These are phyloP conservation scores for Toxotes jaculatrix DNA, from an alignment of 2,113 vertebrate genomes.

Conservation along the genomic window DNA sequence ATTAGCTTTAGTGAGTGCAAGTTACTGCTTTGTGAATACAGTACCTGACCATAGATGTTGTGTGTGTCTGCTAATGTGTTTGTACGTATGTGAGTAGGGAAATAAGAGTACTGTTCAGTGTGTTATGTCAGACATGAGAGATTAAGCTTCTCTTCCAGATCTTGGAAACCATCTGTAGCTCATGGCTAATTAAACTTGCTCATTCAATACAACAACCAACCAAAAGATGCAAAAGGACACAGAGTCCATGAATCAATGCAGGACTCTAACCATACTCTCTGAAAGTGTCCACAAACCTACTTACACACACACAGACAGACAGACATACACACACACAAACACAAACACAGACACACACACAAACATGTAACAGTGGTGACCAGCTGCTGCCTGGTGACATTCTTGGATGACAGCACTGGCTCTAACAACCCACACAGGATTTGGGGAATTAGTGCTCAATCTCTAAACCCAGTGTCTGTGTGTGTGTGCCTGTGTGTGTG, in stretches of 20 bases:
- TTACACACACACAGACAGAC: conserved; percentile 22
- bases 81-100: too few relatives aligned
- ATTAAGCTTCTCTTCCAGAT: conserved; percentile 47
- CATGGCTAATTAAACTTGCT: conserved; percentile 40
- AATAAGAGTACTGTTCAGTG: not conserved
- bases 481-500: not conserved
- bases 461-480: conserved; percentile 19
- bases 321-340: conserved; percentile 17
- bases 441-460: conserved; percentile 65
- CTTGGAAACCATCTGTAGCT: conserved; percentile 49
- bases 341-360: conserved; percentile 29
- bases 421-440: conserved; percentile 69
- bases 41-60: too few relatives aligned
- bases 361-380: conserved; percentile 50
- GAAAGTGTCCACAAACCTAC: conserved; percentile 32
- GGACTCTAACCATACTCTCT: conserved; percentile 26
- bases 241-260: conserved; percentile 31
- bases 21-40: too few relatives aligned
- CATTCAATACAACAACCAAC: conserved; percentile 40
- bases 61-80: too few relatives aligned
- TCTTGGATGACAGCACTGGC: conserved; percentile 68
- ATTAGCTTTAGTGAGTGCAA: not conserved
- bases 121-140: conserved; percentile 21
- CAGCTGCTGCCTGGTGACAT: conserved; percentile 69
- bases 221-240: conserved; percentile 26